Evolutionary conservation across 2,113 vertebrate genomes (phyloP), one percentile per base, ranked within the genome.

Genomic region (Taurulus bubalis): DNA sequence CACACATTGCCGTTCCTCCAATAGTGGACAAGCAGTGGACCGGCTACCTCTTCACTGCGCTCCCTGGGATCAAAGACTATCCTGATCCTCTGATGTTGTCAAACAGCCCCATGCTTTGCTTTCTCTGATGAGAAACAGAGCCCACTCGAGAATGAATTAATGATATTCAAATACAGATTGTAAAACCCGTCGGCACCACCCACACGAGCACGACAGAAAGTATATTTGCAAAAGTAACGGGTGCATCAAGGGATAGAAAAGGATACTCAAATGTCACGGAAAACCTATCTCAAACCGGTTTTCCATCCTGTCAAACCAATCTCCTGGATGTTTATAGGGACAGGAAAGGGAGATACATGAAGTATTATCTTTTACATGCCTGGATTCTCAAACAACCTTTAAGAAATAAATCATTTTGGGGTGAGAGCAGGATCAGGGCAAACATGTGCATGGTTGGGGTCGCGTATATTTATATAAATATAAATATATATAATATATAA

Each of bases 361-460:
- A 34, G 36, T 47, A 80, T 84, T 45, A 75, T 85, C 82, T 82
- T 77, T 36, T 75, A 63, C 55, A 82, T 84, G 51, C 71, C n/a
- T 47, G 30, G 28, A 0, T 83, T 89, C 55, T 85, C 32, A 75
- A 86, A 64, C 86, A 72, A 90, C 88, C 86, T 91, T 86, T 82
- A 62, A 74, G 75, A 83, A 78, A 83, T 45, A 51, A 20, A 87
- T 71, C 30, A 6, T 51, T 58, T 58, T 47, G 26, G 24, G n/a
- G 40, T 47, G 59, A 83, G 34, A 85, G 55, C 10, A 70, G 51
- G 51, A 69, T 63, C 38, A 30, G 32, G 66, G 8, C 20, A 70
- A 64, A 62, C 26, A 9, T 18, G 11, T 6, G 49, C 40, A 65
- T 26, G 34, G n/a, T 0, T 12, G 32, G 7, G n/a, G n/a, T n/a